Evolutionary conservation across 2,888 invertebrate species (phyloP), one percentile per base, ranked within the genome.

Genomic region (Heliconius ethilla): DNA sequence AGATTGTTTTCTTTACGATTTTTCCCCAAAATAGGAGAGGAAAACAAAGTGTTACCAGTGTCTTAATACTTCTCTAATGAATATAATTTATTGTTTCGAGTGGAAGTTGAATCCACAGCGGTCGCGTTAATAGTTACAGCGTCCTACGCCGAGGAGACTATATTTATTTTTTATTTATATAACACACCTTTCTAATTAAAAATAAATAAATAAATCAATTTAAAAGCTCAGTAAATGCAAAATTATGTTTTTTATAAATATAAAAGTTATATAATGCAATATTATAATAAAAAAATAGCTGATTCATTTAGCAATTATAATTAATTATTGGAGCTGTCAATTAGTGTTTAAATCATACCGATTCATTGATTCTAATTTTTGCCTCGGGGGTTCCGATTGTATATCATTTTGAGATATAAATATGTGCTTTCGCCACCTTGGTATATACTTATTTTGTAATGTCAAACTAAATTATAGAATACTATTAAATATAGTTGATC

Each of bases 241-340:
- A 27, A 27, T 27, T 27, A 27, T 27, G 27, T 27, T 27, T 27
- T 27, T 27, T 13, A 4, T 5, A 2, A 7, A 25, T 69, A 40
- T 25, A 40, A 67, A n/a, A 67, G 5, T 40, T n/a, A 67, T 25
- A 67, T 67, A 40, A 67, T 67, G 37, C n/a, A n/a, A 67, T n/a
- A 67, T 67, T 40, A 25, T 25, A n/a, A 40, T 69, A 69, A 69
- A 79, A 82, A 81, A 80, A 81, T 65, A 70, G 81, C 81, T 82
- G 81, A 82, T 76, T 85, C 84, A 85, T 81, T 78, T 70, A 66
- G 78, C 81, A 83, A 83, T 84, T 83, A 82, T 80, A 82, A 83
- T 84, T 83, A 83, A 85, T 85, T 84, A 85, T 82, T 82, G 77
- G 76, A 83, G 79, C 82, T 85, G 85, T 85, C 85, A 85, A 85